phyloP scores from a whole-genome alignment of 2,888 invertebrate genomes.

The Therioaphis trifolii region DNA sequence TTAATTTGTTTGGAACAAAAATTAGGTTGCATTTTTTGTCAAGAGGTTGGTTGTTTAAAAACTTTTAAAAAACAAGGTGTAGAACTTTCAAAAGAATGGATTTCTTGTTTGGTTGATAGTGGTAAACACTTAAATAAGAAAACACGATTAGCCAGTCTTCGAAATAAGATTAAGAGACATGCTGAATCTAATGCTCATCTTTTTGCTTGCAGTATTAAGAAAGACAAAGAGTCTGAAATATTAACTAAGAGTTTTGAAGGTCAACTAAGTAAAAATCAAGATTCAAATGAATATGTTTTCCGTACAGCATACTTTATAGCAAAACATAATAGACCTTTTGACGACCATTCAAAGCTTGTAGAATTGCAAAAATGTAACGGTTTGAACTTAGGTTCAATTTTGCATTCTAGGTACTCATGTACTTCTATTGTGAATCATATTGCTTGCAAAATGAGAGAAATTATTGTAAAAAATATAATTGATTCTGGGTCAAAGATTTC shows the following conservation, averaged over 20 bases:
- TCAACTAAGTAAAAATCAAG: neutral
- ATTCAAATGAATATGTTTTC: neutral
- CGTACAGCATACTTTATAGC: neutral
- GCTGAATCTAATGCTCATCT: too few species aligned
- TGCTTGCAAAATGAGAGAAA: too few species aligned
- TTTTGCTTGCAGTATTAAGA: neutral
- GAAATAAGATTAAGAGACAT: too few species aligned
- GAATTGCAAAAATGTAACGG: slow-evolving; percentile 9
- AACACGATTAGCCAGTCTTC: too few species aligned
- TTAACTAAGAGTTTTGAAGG: too few species aligned
- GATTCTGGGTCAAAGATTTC: too few species aligned
- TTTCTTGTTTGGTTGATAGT: too few species aligned
- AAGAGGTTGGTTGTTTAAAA: slow-evolving; percentile 17
- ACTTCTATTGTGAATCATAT: neutral
- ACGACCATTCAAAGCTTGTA: neutral
- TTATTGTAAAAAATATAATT: too few species aligned
- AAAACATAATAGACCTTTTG: neutral
- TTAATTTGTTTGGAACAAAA: slow-evolving; percentile 7
- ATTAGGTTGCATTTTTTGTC: neutral
- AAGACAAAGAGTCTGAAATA: neutral
- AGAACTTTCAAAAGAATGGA: slow-evolving; percentile 25
- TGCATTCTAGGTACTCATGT: slow-evolving; percentile 3
- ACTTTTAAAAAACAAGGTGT: slow-evolving; percentile 14
- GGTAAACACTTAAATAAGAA: too few species aligned
- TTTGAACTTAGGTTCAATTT: neutral